These are phyloP conservation scores for Nothobranchius kuhntae DNA, from an alignment of 2,113 vertebrate species.

Conservation along the genomic window DNA sequence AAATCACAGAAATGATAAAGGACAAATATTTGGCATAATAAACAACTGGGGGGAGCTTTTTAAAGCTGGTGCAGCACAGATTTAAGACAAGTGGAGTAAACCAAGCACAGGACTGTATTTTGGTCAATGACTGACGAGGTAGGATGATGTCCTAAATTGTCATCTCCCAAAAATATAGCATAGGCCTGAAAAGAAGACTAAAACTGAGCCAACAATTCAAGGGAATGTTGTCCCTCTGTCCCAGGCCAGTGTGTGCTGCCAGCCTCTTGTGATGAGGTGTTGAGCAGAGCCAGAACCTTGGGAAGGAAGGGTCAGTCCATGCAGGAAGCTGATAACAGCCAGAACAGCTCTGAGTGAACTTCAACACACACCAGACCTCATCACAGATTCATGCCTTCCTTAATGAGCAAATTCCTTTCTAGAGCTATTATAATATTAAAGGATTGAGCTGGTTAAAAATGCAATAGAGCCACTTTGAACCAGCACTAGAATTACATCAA, in stretches of 20 bases:
- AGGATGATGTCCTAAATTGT: not conserved
- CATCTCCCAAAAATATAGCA: not conserved
- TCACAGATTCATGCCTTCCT: constrained; percentile 16
- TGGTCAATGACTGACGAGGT: no score
- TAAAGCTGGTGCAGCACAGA: no score
- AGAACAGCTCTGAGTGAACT: constrained; percentile 17
- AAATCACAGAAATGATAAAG: not conserved
- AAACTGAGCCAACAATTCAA: constrained; percentile 10
- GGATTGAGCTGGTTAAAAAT: not conserved
- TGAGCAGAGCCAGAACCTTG: constrained; percentile 51
- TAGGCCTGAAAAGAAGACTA: constrained; percentile 17
- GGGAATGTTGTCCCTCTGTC: constrained; percentile 50
- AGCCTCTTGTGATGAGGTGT: constrained; percentile 54
- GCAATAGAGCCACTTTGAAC: not conserved
- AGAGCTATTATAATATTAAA: not conserved
- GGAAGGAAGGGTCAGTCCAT: constrained; percentile 69
- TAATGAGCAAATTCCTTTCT: not conserved
- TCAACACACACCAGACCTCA: constrained; percentile 48
- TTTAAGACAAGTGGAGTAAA: no score
- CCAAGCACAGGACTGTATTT: no score
- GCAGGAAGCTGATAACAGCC: constrained; percentile 77
- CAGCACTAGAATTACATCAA: not conserved
- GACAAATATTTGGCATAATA: not conserved
- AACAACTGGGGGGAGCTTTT: no score
- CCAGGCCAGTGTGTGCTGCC: constrained; percentile 23